Conservation (phyloP, 2,888 invertebrate genomes). For the Standfussiana lucernea region DNA sequence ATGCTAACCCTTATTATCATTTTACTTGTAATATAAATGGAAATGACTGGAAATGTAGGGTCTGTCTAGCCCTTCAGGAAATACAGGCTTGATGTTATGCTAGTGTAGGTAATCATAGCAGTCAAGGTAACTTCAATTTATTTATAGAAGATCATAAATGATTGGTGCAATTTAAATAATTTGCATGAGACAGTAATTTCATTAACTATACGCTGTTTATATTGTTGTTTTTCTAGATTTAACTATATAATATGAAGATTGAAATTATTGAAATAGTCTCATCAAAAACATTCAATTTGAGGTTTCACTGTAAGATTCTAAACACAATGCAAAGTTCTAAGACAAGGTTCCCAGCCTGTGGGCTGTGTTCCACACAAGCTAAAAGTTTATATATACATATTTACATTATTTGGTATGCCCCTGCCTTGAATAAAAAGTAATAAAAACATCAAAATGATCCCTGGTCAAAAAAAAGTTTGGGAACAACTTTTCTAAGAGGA, state of each 20-base stretch:
- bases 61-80: background rate
- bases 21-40: no score
- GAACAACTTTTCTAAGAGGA: background rate
- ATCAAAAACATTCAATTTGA: background rate
- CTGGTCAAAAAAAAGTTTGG: background rate
- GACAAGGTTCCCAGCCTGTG: background rate
- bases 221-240: background rate
- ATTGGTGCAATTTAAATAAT: constrained; percentile 34
- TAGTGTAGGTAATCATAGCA: background rate
- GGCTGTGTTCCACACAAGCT: background rate
- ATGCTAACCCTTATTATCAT: background rate
- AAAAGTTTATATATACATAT: background rate
- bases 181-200: background rate
- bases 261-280: background rate
- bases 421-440: no score
- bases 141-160: constrained; percentile 4
- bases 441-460: background rate
- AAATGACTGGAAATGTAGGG: no score
- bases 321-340: background rate
- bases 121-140: constrained; percentile 35
- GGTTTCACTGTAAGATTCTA: background rate
- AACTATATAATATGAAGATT: background rate
- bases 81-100: background rate
- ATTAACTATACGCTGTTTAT: background rate
- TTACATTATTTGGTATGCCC: no score